Base-by-base conservation (phyloP, 2,113 vertebrate genomes). In the Alaudala cheleensis region DNA sequence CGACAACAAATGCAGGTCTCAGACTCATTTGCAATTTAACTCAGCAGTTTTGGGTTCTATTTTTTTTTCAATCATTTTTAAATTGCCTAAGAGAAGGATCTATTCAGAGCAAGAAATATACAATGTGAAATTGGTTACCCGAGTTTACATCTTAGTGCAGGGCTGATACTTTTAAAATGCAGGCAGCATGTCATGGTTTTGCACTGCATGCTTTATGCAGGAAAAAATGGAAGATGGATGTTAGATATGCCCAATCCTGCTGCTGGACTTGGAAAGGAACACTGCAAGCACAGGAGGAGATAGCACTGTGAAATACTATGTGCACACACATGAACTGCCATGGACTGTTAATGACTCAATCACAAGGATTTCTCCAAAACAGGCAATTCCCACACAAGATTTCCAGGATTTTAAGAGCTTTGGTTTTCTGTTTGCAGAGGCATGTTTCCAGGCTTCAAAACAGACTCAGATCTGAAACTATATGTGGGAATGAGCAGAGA, bases 401-500 rank as follows among this genome's bases (percentile, higher is more conserved):
- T 93, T 92, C 49, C 40, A 81, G 51, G 34, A 24, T 73, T 93
- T 86, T 56, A 79, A 89, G 80, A 85, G 65, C 34, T 92, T 87
- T 82, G 66, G n/a, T n/a, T 77, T 94, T 88, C 72, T 92, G 28
- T 90, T 94, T 95, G 67, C 40, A 90, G 67, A 92, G 50, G 93
- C 90, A 17, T 66, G 10, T 44, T 93, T 96, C 84, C 90, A 96
- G 88, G 65, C 60, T 86, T 64, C 62, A 83, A 76, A 91, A 80
- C 42, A 94, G 47, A 69, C 18, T 87, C 40, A 37, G 42, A 80
- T 83, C 34, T 81, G 60, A 87, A 95, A 93, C 40, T 62, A 31
- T 26, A 91, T 91, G 74, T 94, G 93, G 94, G 92, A 95, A 94
- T 58, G 42, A 92, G 49, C 15, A 90, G 42, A 40, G 56, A 94